Evolutionary conservation across 2,113 vertebrate species (phyloP).

Genomic region (Protobothrops flavoviridis): DNA sequence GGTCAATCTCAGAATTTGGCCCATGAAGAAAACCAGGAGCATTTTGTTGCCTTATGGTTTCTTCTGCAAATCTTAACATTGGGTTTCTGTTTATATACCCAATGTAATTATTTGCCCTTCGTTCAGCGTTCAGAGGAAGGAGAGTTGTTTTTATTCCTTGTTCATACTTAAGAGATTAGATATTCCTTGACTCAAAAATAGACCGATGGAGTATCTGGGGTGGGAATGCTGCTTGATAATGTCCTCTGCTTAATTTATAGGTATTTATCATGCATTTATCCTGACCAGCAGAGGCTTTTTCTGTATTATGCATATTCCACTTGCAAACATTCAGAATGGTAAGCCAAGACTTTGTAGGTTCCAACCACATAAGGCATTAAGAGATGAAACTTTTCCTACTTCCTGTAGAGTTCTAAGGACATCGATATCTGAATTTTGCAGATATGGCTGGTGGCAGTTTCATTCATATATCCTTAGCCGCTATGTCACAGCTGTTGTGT

Average conservation of each 20-base stretch:
- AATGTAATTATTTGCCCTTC: neutral
- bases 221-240: neutral
- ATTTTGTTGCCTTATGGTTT: neutral
- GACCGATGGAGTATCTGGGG: neutral
- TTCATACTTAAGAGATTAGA: neutral
- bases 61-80: neutral
- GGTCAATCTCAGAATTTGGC: neutral
- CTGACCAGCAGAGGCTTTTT: slow-evolving; percentile 83
- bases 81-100: neutral
- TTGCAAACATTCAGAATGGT: slow-evolving; percentile 85
- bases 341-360: slow-evolving; percentile 30
- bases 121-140: neutral
- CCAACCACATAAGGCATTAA: neutral
- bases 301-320: slow-evolving; percentile 82
- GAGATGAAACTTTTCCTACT: neutral
- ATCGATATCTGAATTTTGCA: neutral
- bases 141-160: neutral
- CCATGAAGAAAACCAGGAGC: neutral
- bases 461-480: neutral
- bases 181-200: neutral
- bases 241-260: slow-evolving; percentile 64
- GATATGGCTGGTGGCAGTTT: neutral
- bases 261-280: slow-evolving; percentile 82
- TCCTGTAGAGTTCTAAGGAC: neutral
- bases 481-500: neutral